Conservation (phyloP, 2,113 vertebrate genomes). For the Miniopterus natalensis region DNA sequence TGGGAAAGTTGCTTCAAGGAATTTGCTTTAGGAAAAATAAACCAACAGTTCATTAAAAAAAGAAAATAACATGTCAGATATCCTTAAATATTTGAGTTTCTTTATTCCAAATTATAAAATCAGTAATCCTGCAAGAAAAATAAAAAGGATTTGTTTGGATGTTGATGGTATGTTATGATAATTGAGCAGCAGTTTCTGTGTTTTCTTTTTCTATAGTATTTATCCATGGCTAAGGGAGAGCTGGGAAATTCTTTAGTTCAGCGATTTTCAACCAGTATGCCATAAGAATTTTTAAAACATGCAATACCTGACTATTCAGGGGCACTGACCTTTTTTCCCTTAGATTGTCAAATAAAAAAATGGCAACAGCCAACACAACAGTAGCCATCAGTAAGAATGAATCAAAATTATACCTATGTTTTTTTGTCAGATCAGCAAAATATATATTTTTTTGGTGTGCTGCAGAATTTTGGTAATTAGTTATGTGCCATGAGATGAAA, state of each 20-base stretch:
- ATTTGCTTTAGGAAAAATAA: slow-evolving; percentile 5
- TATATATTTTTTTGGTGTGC: background rate
- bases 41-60: background rate
- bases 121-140: background rate
- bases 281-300: background rate
- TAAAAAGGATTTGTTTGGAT: background rate
- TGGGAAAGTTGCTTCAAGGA: background rate
- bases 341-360: background rate
- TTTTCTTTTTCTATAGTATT: background rate
- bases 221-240: background rate
- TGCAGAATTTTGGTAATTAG: background rate
- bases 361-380: background rate
- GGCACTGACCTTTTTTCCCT: background rate
- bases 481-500: background rate
- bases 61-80: background rate
- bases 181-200: background rate
- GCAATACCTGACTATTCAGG: background rate
- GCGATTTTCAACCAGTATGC: background rate
- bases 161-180: background rate
- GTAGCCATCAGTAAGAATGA: background rate
- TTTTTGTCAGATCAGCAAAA: background rate
- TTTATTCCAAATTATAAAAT: slow-evolving; percentile 33
- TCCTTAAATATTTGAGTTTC: background rate
- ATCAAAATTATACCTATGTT: background rate
- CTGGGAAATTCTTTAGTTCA: background rate